Conservation (phyloP, 2,797 vertebrate genomes). For the Caiman crocodilus region DNA sequence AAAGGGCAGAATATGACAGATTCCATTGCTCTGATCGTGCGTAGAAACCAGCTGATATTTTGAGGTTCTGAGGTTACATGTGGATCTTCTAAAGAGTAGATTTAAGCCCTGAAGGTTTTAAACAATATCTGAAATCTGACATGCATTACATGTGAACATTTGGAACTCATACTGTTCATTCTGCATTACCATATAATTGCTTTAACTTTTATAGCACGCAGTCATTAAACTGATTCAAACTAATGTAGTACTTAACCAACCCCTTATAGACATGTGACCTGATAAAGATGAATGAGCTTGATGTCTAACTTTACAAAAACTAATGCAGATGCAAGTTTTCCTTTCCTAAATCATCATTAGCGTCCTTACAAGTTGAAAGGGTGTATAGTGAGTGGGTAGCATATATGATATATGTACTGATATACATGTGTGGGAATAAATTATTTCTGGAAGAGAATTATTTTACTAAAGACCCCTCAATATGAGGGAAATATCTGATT, state of each 20-base stretch:
- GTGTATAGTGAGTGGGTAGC: background rate
- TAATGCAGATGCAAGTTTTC: background rate
- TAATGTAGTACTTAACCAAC: slow-evolving; percentile 35
- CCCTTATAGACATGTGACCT: background rate
- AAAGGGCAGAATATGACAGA: slow-evolving; percentile 20
- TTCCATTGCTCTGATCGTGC: slow-evolving; percentile 26
- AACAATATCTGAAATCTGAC: slow-evolving; percentile 13
- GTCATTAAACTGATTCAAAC: slow-evolving; percentile 39
- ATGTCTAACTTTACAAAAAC: background rate
- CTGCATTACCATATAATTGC: slow-evolving; percentile 21
- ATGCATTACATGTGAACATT: slow-evolving; percentile 62
- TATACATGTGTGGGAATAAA: background rate
- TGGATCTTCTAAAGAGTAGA: slow-evolving; percentile 58
- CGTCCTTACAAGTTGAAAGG: background rate
- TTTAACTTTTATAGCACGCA: slow-evolving; percentile 40
- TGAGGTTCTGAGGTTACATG: slow-evolving; percentile 51
- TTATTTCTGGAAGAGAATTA: slow-evolving; percentile 28
- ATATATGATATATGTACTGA: background rate
- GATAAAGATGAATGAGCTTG: background rate
- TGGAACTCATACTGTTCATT: slow-evolving; percentile 61
- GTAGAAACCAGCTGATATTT: slow-evolving; percentile 57
- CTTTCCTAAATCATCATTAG: background rate
- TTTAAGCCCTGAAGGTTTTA: slow-evolving; percentile 43
- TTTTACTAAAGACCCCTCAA: slow-evolving; percentile 23
- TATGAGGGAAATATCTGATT: slow-evolving; percentile 37